These are phyloP conservation scores for Micromys minutus DNA, from an alignment of 2,113 vertebrate genomes.

Conservation along the genomic window DNA sequence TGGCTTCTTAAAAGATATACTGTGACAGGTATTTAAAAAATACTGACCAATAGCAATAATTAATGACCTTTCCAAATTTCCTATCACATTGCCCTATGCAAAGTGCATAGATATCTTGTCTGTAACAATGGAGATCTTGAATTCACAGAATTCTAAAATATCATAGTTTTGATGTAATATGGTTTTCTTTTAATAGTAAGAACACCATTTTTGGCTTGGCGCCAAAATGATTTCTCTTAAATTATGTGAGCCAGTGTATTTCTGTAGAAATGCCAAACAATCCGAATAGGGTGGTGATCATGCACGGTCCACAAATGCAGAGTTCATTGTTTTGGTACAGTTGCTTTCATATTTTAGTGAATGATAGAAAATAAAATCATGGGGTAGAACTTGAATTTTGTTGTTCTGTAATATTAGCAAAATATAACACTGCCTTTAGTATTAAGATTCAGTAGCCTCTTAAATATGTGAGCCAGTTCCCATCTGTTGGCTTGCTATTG, in stretches of 20 bases:
- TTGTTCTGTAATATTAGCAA: background rate
- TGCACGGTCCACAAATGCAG: background rate
- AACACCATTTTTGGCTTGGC: background rate
- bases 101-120: background rate
- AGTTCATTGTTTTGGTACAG: background rate
- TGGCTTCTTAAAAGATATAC: background rate
- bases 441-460: background rate
- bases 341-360: background rate
- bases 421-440: background rate
- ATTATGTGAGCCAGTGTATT: background rate
- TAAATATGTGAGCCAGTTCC: background rate
- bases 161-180: background rate
- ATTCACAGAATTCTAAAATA: background rate
- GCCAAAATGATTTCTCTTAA: background rate
- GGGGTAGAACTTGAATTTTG: background rate
- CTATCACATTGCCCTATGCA: background rate
- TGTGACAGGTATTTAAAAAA: background rate
- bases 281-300: background rate
- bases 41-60: background rate
- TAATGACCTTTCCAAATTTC: background rate
- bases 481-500: background rate
- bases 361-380: background rate
- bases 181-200: background rate
- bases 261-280: background rate
- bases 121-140: background rate